These are phyloP conservation scores for Belgica antarctica DNA, from an alignment of 2,888 invertebrate species.

Conservation along the genomic window DNA sequence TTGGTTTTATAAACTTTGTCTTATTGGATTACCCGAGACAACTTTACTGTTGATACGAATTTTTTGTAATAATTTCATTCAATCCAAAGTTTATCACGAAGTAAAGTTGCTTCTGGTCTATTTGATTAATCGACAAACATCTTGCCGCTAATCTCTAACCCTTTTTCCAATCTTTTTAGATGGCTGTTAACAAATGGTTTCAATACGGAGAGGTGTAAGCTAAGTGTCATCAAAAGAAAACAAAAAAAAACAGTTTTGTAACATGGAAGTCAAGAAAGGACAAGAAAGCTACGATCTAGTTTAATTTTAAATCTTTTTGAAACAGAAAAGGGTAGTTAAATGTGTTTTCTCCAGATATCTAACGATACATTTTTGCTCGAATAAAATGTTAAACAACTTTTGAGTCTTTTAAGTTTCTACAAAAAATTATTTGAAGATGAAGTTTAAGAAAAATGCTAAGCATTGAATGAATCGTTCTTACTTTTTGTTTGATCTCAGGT, in stretches of 20 bases:
- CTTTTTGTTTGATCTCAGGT: constrained; percentile 42
- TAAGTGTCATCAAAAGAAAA: constrained; percentile 18
- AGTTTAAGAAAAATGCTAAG: constrained; percentile 39
- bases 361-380: constrained; percentile 33
- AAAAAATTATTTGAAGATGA: constrained; percentile 6
- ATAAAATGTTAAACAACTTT: constrained; percentile 31
- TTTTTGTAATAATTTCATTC: too few species aligned
- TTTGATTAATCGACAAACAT: not conserved
- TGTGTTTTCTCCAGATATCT: not conserved
- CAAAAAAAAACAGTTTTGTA: not conserved
- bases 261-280: constrained; percentile 14
- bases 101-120: too few species aligned
- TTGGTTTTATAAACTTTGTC: not conserved
- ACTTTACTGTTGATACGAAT: not conserved
- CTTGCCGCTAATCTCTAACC: not conserved
- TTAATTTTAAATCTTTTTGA: too few species aligned
- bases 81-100: too few species aligned
- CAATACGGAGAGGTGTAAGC: not conserved
- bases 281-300: not conserved
- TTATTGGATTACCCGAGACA: not conserved
- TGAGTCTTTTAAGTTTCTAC: constrained; percentile 19
- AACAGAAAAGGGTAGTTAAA: constrained; percentile 2
- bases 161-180: not conserved
- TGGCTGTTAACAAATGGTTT: constrained; percentile 3
- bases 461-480: constrained; percentile 21